Evolutionary conservation across 2,113 vertebrate species (phyloP).

Genomic region (Tychaedon coryphoeus): DNA sequence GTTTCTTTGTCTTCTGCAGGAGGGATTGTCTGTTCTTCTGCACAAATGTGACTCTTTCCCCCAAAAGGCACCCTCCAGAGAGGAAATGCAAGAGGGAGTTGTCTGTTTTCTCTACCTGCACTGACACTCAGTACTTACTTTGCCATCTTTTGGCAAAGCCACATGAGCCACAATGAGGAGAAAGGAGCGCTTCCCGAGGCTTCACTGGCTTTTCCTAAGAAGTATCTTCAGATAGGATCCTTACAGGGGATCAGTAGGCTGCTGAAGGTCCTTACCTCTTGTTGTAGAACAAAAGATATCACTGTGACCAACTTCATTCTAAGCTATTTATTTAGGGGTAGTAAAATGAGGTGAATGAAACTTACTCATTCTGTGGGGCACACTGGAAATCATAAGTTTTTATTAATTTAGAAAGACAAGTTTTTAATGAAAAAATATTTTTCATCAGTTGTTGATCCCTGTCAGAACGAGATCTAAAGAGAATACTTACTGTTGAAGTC

Average conservation of each 20-base stretch:
- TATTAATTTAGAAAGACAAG: neutral
- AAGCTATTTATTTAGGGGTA: neutral
- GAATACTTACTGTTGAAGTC: neutral
- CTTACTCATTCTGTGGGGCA: neutral
- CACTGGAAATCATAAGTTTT: neutral
- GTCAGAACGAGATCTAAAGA: neutral
- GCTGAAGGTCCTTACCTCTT: neutral
- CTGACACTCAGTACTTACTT: neutral
- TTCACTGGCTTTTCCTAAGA: neutral
- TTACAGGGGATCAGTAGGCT: neutral
- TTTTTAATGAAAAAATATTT: neutral
- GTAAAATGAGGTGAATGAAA: neutral
- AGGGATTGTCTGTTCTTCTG: neutral
- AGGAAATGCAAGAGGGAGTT: neutral
- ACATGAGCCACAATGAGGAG: neutral
- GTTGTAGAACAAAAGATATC: neutral
- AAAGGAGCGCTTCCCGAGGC: neutral
- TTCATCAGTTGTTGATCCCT: neutral
- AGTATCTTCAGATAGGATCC: neutral
- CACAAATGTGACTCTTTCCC: neutral
- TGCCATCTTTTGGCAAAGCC: neutral
- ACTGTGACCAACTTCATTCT: neutral
- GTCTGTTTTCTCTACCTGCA: neutral
- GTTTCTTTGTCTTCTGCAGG: neutral
- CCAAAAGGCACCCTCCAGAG: neutral